Conservation (phyloP, 2,888 invertebrate species). For the Nasonia oneida region DNA sequence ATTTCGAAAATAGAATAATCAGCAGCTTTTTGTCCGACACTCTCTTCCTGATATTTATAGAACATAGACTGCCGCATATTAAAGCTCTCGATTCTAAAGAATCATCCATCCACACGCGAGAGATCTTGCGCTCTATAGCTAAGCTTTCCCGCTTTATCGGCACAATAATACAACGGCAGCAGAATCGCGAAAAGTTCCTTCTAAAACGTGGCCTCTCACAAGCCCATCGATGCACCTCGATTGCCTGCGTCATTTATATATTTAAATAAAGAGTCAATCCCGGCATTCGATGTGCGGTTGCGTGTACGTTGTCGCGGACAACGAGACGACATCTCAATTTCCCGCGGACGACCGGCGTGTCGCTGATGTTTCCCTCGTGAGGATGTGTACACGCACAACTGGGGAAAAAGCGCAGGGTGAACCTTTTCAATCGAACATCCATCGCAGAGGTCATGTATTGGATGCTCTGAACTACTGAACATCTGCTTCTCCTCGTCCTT, state of each 20-base stretch:
- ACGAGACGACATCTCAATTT: constrained; percentile 40
- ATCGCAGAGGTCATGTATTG: not conserved
- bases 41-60: no score
- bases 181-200: not conserved
- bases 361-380: not conserved
- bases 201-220: not conserved
- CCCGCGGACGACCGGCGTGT: not conserved
- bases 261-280: not conserved
- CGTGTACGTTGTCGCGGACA: constrained; percentile 10
- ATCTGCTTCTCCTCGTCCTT: not conserved
- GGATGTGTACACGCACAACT: not conserved
- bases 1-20: not conserved
- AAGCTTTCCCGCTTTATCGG: not conserved
- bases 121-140: not conserved
- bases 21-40: no score
- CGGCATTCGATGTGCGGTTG: constrained; percentile 13
- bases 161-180: not conserved
- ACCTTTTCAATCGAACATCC: constrained; percentile 35
- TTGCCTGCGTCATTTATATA: not conserved
- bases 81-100: not conserved
- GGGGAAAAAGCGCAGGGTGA: not conserved
- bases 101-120: not conserved
- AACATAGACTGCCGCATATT: no score
- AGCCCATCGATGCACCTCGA: not conserved
- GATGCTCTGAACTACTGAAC: not conserved